These are phyloP conservation scores for Bombylius major DNA, from an alignment of 2,888 invertebrate genomes.

Conservation along the genomic window DNA sequence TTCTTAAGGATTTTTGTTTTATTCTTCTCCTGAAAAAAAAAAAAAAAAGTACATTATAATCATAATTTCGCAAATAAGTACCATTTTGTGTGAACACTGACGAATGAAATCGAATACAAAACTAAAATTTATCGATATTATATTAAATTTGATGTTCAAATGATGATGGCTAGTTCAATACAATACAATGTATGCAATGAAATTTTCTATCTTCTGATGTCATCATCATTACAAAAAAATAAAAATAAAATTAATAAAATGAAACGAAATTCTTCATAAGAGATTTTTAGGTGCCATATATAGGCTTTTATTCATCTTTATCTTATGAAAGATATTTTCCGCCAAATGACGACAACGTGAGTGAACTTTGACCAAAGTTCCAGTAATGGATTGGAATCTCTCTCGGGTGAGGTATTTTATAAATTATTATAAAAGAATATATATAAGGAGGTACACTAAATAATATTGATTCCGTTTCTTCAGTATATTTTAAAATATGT, in stretches of 20 bases:
- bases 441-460: no score
- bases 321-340: not conserved
- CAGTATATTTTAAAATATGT: no score
- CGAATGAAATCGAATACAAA: no score
- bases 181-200: not conserved
- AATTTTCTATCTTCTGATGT: no score
- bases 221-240: no score
- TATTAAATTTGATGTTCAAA: no score
- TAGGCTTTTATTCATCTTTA: not conserved
- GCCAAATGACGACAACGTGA: not conserved
- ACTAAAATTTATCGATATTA: no score
- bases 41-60: not conserved
- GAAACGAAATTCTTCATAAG: no score
- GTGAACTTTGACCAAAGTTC: slow-evolving; percentile 3
- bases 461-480: no score
- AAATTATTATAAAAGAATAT: no score
- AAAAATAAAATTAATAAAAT: no score
- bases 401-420: not conserved
- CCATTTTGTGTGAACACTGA: no score
- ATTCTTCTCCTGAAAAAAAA: not conserved
- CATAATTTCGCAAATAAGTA: not conserved
- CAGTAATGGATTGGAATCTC: not conserved
- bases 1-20: not conserved
- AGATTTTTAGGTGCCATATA: not conserved
- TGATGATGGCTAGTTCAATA: not conserved